Evolutionary conservation across 2,797 vertebrate genomes (phyloP).

Genomic region (Atherinosoma microstoma): DNA sequence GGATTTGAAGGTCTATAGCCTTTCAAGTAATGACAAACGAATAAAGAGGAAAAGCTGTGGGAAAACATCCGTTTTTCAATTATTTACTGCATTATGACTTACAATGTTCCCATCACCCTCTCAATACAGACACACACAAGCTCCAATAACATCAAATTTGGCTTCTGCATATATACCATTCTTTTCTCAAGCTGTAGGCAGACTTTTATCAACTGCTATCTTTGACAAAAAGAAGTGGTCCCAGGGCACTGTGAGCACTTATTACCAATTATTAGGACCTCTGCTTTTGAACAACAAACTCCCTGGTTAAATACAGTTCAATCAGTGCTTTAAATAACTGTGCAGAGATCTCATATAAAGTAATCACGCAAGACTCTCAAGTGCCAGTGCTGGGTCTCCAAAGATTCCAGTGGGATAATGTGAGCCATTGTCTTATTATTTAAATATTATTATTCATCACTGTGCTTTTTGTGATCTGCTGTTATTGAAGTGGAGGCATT

Average conservation of each 20-base stretch:
- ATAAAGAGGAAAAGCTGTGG: slow-evolving; percentile 50
- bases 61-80: slow-evolving; percentile 71
- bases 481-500: neutral
- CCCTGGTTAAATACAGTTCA: slow-evolving; percentile 2
- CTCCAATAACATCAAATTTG: slow-evolving; percentile 12
- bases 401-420: neutral
- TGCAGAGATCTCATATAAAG: slow-evolving; percentile 3
- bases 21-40: slow-evolving; percentile 76
- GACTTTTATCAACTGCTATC: neutral
- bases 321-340: neutral
- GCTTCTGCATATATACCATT: neutral
- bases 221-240: neutral
- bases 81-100: slow-evolving; percentile 72
- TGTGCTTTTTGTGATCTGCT: neutral
- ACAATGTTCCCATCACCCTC: slow-evolving; percentile 29
- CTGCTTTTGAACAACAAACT: neutral
- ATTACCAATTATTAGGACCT: neutral
- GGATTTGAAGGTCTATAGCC: slow-evolving; percentile 63
- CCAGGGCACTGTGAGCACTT: neutral
- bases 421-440: neutral
- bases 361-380: slow-evolving; percentile 2
- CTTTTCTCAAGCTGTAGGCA: neutral
- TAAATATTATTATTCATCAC: too few relatives aligned
- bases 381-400: neutral
- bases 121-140: neutral